phyloP scores from a whole-genome alignment of 2,113 vertebrate genomes.

The Chlamydotis undulata region DNA sequence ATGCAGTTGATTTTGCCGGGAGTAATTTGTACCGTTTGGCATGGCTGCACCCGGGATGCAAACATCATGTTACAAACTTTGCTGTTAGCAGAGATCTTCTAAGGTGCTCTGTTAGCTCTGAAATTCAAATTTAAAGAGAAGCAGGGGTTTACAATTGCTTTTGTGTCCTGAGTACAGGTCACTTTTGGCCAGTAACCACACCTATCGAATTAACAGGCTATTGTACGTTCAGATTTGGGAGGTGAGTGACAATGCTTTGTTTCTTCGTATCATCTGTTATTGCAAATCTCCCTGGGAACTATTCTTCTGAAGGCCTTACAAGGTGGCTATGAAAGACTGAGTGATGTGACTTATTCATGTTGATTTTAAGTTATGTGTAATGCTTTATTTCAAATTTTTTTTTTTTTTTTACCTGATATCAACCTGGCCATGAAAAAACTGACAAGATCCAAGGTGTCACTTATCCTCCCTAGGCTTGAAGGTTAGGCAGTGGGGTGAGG shows the following conservation, averaged over 20 bases:
- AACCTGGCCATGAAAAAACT: neutral
- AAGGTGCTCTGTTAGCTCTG: neutral
- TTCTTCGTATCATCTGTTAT: neutral
- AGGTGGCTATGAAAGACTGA: neutral
- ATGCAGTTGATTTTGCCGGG: neutral
- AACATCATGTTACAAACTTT: neutral
- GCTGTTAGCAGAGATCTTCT: neutral
- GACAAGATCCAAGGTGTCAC: neutral
- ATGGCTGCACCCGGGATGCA: neutral
- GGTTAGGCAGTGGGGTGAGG: neutral
- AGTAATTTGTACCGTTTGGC: neutral
- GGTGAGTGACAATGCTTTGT: neutral
- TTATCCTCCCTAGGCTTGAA: neutral
- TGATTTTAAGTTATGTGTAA: neutral
- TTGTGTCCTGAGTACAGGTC: neutral
- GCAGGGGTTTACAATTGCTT: neutral
- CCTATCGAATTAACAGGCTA: neutral
- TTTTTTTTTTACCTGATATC: neutral
- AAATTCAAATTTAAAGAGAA: neutral
- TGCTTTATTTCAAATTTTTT: neutral
- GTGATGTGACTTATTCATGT: neutral
- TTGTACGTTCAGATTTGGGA: neutral
- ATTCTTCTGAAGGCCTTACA: neutral
- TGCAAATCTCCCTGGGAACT: neutral
- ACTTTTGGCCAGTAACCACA: neutral